A percentile compares a stretch with the other conserved stretches of the same genome.
These are phyloP conservation scores for Ranitomeya imitator DNA, from an alignment of 2,113 vertebrate genomes.

Conservation along the genomic window DNA sequence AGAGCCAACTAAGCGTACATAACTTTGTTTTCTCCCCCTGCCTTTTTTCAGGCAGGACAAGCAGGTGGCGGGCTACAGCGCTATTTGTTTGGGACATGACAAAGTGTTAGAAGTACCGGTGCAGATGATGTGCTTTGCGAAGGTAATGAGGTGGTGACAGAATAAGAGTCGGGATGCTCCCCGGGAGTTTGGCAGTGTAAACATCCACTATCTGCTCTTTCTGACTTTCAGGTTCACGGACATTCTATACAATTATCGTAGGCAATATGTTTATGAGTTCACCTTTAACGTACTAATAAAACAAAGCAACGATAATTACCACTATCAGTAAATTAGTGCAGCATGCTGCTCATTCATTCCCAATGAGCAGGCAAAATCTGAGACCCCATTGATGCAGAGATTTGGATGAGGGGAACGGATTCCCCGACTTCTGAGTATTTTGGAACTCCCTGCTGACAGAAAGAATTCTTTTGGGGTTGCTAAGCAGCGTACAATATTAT, in stretches of 20 bases:
- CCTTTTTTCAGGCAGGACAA: not conserved
- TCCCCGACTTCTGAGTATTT: conserved; percentile 28
- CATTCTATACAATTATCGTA: not conserved
- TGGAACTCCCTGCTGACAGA: conserved; percentile 37
- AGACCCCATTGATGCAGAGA: not conserved
- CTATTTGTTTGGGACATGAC: conserved; percentile 17
- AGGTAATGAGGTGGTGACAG: conserved; percentile 44
- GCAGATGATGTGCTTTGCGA: conserved; percentile 25
- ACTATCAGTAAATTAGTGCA: not conserved
- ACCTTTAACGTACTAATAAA: conserved; percentile 4
- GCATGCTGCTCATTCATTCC: conserved; percentile 19
- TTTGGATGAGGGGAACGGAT: conserved; percentile 31
- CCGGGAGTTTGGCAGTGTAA: not conserved
- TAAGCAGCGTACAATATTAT: conserved; percentile 50
- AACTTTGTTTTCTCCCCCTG: not conserved
- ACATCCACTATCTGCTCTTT: conserved; percentile 12
- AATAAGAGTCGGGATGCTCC: conserved; percentile 19
- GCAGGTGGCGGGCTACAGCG: conserved; percentile 11
- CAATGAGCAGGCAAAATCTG: not conserved
- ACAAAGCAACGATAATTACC: not conserved
- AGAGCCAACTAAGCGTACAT: not conserved
- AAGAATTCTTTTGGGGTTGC: conserved; percentile 47
- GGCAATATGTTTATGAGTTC: not conserved
- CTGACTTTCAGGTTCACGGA: conserved; percentile 24
- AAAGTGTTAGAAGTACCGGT: conserved; percentile 21